These are phyloP conservation scores for Apoda limacodes DNA, from an alignment of 2,888 invertebrate species.

Conservation along the genomic window DNA sequence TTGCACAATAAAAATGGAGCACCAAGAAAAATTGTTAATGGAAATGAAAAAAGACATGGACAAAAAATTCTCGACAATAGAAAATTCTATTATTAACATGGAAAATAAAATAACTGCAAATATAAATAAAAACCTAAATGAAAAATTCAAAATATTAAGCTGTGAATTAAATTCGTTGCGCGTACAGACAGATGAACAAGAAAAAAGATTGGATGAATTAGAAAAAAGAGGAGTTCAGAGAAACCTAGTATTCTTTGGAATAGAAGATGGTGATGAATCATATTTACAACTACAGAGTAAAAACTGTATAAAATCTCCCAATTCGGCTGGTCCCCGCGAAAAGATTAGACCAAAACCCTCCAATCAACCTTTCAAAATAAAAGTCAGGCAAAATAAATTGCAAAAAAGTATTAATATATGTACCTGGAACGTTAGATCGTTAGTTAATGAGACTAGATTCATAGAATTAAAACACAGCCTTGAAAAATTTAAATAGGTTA, in stretches of 20 bases:
- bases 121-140: not conserved
- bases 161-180: not conserved
- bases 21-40: not conserved
- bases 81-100: not conserved
- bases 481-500: no score
- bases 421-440: no score
- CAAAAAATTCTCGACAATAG: not conserved
- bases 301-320: no score
- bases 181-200: not conserved
- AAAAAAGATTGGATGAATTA: not conserved
- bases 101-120: not conserved
- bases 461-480: no score
- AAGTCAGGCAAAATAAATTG: no score
- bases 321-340: no score
- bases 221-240: slow-evolving; percentile 7
- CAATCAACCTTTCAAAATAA: no score
- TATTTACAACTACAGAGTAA: slow-evolving; percentile 5
- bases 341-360: no score
- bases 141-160: not conserved
- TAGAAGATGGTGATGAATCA: slow-evolving; percentile 8
- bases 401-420: no score
- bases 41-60: not conserved
- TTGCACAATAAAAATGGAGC: no score
- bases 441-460: no score
- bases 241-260: slow-evolving; percentile 11